Base-by-base conservation (phyloP, 2,888 invertebrate species). In the Pristionchus japonicus region DNA sequence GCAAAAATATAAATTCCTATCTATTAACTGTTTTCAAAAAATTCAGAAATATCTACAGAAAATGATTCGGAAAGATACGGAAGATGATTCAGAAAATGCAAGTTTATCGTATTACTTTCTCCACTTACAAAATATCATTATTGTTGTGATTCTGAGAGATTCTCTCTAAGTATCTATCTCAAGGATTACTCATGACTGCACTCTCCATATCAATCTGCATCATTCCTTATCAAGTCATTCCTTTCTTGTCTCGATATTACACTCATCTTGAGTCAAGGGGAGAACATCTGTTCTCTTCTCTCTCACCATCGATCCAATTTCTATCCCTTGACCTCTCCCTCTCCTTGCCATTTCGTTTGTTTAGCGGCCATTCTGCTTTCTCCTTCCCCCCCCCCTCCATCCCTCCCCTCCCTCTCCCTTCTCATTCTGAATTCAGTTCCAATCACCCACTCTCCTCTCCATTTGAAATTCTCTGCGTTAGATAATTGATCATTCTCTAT, bases 391-490 rank as follows among this genome's bases (percentile, higher is more conserved):
- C 9, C 37, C 11, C 23, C 34, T 34, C 34, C 20, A 11, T 34
- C 34, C 40, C 34, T 34, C 74, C 74, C 20, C 74, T 74, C 74
- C 34, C 37, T 11, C 17, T 23, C 23, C 23, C 13, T 23, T 52
- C 82, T 15, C 52, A 82, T 52, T 47, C 82, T 82, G 52, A 82
- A 47, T 52, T 47, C 82, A 82, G n/a, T 74, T 74, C 74, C 74
- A 74, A 74, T 74, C 74, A 40, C 40, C 37, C 2, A 9, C 74
- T 13, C 74, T 31, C 40, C 74, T 74, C 31, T 34, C 31, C 34
- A 70, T 70, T 37, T 34, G n/a, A 64, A 40, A 9, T 4, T 74
- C 74, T 13, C 34, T 6, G 15, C 6, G 15, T 27, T 27, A 23
- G 6, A 67, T 17, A 3, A 31, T 15, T 20, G 3, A 17, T 1